Conservation (phyloP, 2,888 invertebrate genomes). For the Thera britannica region DNA sequence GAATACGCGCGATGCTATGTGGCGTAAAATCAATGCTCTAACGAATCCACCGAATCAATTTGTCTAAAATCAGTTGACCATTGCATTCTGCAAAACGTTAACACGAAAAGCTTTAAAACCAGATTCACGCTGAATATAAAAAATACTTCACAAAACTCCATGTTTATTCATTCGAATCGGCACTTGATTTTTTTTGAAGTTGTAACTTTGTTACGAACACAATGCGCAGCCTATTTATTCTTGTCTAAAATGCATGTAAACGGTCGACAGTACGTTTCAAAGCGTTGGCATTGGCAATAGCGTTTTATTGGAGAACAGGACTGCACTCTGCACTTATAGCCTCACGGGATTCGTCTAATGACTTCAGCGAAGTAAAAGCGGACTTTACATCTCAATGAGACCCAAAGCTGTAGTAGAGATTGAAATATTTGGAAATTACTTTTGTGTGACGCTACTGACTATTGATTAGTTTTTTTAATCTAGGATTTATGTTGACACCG, state of each 20-base stretch:
- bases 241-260: constrained; percentile 62
- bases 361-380: too few relatives aligned
- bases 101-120: constrained; percentile 31
- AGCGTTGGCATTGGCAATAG: constrained; percentile 54
- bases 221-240: constrained; percentile 56
- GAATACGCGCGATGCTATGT: constrained; percentile 1
- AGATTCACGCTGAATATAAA: constrained; percentile 30
- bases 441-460: too few relatives aligned
- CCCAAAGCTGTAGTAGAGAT: too few relatives aligned
- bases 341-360: constrained; percentile 1
- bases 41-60: constrained; percentile 23
- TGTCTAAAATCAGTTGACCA: constrained; percentile 31
- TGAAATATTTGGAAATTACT: too few relatives aligned
- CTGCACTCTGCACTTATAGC: constrained; percentile 31
- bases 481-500: too few relatives aligned
- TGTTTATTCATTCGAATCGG: constrained; percentile 37
- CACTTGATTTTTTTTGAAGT: constrained; percentile 40
- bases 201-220: constrained; percentile 44
- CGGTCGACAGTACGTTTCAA: constrained; percentile 44
- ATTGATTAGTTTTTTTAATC: too few relatives aligned
- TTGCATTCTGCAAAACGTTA: constrained; percentile 31
- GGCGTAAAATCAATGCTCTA: constrained; percentile 14
- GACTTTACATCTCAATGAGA: too few relatives aligned
- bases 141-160: constrained; percentile 28
- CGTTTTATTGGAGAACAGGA: constrained; percentile 57